These are phyloP conservation scores for Rissa tridactyla DNA, from an alignment of 2,113 vertebrate genomes.

Conservation along the genomic window DNA sequence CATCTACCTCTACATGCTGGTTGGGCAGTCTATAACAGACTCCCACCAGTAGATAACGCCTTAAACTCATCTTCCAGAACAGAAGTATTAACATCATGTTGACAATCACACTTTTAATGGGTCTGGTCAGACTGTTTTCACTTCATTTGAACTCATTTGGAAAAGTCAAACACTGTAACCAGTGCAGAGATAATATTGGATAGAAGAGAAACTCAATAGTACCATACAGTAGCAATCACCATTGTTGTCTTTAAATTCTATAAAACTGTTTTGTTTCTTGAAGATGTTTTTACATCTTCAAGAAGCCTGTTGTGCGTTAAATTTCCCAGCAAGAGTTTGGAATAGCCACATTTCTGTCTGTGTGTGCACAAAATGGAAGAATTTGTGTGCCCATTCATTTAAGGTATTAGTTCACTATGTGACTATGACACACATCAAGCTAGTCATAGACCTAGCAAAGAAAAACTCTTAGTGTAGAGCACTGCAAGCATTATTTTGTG, in stretches of 20 bases:
- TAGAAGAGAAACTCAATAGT: not conserved
- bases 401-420: not conserved
- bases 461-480: not conserved
- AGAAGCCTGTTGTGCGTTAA: not conserved
- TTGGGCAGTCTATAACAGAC: too few species aligned
- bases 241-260: not conserved
- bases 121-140: not conserved
- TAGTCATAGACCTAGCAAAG: not conserved
- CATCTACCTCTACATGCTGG: too few species aligned
- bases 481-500: not conserved
- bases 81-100: not conserved
- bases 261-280: not conserved
- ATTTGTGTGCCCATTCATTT: not conserved
- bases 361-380: not conserved
- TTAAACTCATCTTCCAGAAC: not conserved
- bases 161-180: not conserved
- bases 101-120: not conserved
- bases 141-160: not conserved
- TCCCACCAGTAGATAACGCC: not conserved
- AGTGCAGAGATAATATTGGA: too few species aligned
- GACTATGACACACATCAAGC: not conserved
- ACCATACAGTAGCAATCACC: not conserved
- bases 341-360: not conserved
- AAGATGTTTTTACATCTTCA: not conserved
- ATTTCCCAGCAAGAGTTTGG: not conserved